These are phyloP conservation scores for Zhuqinia jingwanae DNA, from an alignment of 2,888 invertebrate genomes.

Conservation along the genomic window DNA sequence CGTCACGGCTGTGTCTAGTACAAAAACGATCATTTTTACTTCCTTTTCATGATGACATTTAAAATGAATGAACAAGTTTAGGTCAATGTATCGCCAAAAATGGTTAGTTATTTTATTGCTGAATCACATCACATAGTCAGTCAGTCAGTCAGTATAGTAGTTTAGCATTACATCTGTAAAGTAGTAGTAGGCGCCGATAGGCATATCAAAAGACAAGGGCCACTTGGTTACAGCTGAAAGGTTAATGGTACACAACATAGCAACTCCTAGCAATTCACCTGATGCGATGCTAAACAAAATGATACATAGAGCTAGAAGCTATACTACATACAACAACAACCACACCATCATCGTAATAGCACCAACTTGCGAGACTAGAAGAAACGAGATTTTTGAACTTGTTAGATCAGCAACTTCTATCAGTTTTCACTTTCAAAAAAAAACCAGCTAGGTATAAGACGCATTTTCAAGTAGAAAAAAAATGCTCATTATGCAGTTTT, in stretches of 20 bases:
- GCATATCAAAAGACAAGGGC: background rate
- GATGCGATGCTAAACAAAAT: background rate
- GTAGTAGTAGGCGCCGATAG: background rate
- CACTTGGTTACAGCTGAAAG: conserved; percentile 9
- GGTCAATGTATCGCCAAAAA: conserved; percentile 69
- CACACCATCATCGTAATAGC: conserved; percentile 17
- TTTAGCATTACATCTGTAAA: too few relatives aligned
- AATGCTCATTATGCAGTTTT: conserved; percentile 46
- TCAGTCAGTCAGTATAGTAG: too few relatives aligned
- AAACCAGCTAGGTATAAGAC: conserved; percentile 52
- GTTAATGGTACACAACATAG: conserved; percentile 57
- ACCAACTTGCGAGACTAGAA: conserved; percentile 55
- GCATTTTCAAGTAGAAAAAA: conserved; percentile 18
- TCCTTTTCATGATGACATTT: conserved; percentile 42
- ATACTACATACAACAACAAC: too few relatives aligned
- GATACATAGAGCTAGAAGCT: conserved; percentile 36
- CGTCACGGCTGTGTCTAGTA: conserved; percentile 11
- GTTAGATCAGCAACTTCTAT: conserved; percentile 56
- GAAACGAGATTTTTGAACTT: conserved; percentile 60
- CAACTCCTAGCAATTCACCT: background rate
- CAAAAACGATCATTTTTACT: conserved; percentile 10
- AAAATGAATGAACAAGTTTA: conserved; percentile 64
- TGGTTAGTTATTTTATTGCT: conserved; percentile 34
- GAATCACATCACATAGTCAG: conserved; percentile 11
- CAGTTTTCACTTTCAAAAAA: conserved; percentile 70